phyloP scores from a whole-genome alignment of 2,888 invertebrate genomes.

The Julus scandinavius region DNA sequence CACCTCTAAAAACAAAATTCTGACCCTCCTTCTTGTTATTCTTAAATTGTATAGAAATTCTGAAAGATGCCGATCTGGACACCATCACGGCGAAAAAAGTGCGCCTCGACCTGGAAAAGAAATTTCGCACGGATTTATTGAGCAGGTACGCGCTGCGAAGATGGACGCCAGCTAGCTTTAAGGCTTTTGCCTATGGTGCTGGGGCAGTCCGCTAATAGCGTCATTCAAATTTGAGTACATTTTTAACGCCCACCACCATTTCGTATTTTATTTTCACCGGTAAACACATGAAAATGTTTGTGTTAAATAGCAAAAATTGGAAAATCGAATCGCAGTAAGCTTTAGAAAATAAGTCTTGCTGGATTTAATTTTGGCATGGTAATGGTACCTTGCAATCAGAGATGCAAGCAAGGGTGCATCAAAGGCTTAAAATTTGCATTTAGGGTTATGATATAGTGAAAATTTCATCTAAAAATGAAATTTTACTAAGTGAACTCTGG shows the following conservation, averaged over 20 bases:
- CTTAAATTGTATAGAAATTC: conserved; percentile 73
- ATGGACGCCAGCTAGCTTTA: background rate
- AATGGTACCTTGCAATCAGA: no score
- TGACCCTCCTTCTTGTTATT: background rate
- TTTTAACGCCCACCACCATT: background rate
- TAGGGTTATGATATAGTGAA: no score
- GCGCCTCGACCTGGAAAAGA: conserved; percentile 83
- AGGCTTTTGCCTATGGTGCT: background rate
- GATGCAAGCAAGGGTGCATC: no score
- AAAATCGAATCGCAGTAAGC: no score
- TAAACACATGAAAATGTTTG: no score
- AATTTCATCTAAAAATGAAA: no score
- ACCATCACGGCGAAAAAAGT: conserved; percentile 90
- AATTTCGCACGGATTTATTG: conserved; percentile 79
- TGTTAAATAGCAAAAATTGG: no score
- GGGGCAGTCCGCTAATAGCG: background rate
- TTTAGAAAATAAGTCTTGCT: no score
- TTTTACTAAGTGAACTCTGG: no score
- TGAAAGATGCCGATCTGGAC: conserved; percentile 86
- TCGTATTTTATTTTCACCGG: background rate
- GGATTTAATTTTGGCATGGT: no score
- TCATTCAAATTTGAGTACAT: background rate
- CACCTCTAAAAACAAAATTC: background rate
- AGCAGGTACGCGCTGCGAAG: conserved; percentile 67
- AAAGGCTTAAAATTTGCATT: no score